Conservation (phyloP, 2,113 vertebrate genomes). For the Strigops habroptila region DNA sequence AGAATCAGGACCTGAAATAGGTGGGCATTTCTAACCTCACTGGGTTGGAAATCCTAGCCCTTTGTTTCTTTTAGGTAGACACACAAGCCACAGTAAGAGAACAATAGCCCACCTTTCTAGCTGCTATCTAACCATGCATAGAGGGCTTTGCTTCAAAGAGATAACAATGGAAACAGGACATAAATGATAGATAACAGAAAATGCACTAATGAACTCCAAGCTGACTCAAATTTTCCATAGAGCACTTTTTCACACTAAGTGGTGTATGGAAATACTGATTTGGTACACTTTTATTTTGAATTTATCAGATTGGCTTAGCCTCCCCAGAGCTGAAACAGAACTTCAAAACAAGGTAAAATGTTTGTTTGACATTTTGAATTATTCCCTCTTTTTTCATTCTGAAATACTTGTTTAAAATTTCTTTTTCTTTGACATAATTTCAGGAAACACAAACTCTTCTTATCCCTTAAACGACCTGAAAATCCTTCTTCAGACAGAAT, state of each 20-base stretch:
- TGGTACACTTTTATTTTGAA: neutral
- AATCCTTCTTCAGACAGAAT: neutral
- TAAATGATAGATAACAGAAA: neutral
- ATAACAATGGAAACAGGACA: neutral
- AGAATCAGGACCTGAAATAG: neutral
- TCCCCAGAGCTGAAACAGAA: neutral
- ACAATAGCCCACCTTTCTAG: neutral
- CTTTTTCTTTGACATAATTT: neutral
- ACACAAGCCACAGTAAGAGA: neutral
- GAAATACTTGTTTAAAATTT: neutral
- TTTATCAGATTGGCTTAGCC: neutral
- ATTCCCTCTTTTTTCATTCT: neutral
- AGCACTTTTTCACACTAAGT: neutral
- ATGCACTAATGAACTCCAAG: neutral
- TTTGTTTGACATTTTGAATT: neutral
- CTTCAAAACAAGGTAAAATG: neutral
- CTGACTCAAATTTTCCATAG: neutral
- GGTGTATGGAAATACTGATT: neutral
- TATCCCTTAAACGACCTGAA: neutral
- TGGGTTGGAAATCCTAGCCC: neutral
- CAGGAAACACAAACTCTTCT: neutral
- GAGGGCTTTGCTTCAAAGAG: neutral
- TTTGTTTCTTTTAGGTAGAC: neutral
- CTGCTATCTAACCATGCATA: neutral
- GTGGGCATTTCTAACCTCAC: neutral